Base-by-base conservation (phyloP, 1,140 invertebrate species). In the Drosophila sechellia region DNA sequence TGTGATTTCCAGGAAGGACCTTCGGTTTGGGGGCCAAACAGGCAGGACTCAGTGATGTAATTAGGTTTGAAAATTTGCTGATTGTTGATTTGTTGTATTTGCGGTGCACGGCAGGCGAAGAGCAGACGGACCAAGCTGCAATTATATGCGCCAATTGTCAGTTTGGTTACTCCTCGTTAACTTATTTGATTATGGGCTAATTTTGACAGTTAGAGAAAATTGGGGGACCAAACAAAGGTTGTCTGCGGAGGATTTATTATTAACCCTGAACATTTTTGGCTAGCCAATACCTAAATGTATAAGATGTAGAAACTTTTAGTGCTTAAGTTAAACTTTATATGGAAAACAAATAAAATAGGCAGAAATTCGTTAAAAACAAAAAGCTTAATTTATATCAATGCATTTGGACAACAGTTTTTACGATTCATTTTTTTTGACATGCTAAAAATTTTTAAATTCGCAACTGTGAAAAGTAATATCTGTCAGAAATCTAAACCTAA, bases 101-200 rank as follows among this genome's bases (percentile, higher is more conserved):
- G 53, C 61, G 54, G 42, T 45, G 43, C 27, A 27, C 35, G 31
- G 5, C n/a, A 12, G 15, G 4, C 15, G 13, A 25, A 25, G 59
- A 27, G 39, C 22, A 54, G 48, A 52, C 40, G 48, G 50, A 45
- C 37, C 73, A 54, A 63, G 53, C 65, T 61, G 70, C 79, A 87
- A 86, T 86, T 86, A 87, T 86, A 75, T 86, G 74, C 81, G 75
- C 74, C 81, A 87, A 81, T 86, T 79, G 83, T 79, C 81, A 87
- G 83, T 81, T 75, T 86, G 78, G 64, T 76, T 76, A 78, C 78
- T 87, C 46, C 75, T 87, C 84, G 79, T 87, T 86, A 81, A 73
- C 75, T 83, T 87, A 86, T 86, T 86, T 87, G 83, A 86, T 86
- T 87, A 86, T 76, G 79, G 75, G 76, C 83, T 65, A 79, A 86